Base-by-base conservation (phyloP, 2,113 vertebrate genomes). In the Aplodontia rufa region DNA sequence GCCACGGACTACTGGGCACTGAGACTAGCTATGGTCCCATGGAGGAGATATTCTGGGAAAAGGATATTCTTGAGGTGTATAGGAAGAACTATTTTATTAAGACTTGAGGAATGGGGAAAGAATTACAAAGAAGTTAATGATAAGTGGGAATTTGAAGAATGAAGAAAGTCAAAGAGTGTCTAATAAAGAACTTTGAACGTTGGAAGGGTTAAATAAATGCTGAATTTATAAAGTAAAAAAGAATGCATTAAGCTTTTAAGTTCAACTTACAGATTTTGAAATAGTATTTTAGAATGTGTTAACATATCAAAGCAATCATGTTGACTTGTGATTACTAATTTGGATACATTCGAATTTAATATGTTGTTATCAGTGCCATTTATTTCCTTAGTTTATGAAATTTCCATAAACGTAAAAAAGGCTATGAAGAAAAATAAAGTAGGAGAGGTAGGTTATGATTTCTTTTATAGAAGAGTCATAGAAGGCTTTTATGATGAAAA, bases 61-160 rank as follows among this genome's bases (percentile, higher is more conserved):
- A 80, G 13, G 0, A 1, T 58, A 5, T 82, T 55, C 37, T 72
- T 37, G 1, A 62, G 47, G 1, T 60, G 35, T 60, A 1, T 45
- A 81, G 55, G 40, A 76, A 16, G 4, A 78, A 1, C n/a, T n/a
- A 1, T 19, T 95, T 62, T 53, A 81, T 17, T 1, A 30, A 93
- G 32, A 75, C 9, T 78, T 71, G 40, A 94, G 22, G 9, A 28
- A n/a, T 30, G 35, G 91, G n/a, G 16, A 89, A 69, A 81, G 45
- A 1, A 60, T 24, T 19, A 22, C 4, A 14, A 83, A 78, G 8
- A 91, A 80, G 30, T 58, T 87, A 69, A 84, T 62, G 83, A 74
- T 71, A 68, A 42, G 32, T 78, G 37, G 16, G 68, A 84, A 95
- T 90, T 26, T 94, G 3, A 97, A 84, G 42, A 90, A 85, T 66